Evolutionary conservation across 1,140 invertebrate species (phyloP), one percentile per base, ranked within the genome.

Genomic region (Sycophaga agraensis): DNA sequence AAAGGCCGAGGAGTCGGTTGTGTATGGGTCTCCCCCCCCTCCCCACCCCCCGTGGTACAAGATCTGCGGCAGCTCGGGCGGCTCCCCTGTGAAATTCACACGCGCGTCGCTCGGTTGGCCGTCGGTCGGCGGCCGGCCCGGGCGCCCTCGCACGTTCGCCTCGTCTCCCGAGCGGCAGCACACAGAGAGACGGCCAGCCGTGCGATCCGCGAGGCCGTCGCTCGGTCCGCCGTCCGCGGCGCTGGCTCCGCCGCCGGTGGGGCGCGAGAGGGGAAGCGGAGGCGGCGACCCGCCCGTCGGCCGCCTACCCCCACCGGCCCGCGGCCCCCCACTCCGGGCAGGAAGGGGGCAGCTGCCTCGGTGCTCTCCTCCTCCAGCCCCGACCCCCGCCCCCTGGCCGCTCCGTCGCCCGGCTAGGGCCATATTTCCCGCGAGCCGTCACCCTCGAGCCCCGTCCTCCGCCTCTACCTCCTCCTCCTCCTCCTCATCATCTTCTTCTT

Each of bases 361-460:
- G 17, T 39, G 24, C 22, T 46, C 14, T 54, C 58, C 28, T 53
- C 65, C 65, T 39, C 66, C 45, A 63, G 26, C 58, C 39, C 53
- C 49, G 34, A 28, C 51, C 50, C 24, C 59, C 53, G 31, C 60
- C 42, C 51, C 16, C 16, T 16, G 17, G 26, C 31, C 35, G 8
- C 17, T 24, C 37, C 8, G 46, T 16, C 11, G 31, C 11, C 34
- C 2, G 4, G 28, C 45, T 42, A 34, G 49, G 40, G 34, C 50
- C 61, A 59, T 45, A 42, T 55, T 61, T 59, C 54, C 51, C 64
- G 40, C 64, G 45, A 55, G 63, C 57, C 22, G 49, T 65, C 63
- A 53, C 17, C 65, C 45, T 59, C 8, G 63, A n/a, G 37, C 64
- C 61, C 40, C 55, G 43, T 55, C 48, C 42, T 65, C 63, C 43